Conservation (phyloP, 2,113 vertebrate genomes). For the Scomber scombrus region DNA sequence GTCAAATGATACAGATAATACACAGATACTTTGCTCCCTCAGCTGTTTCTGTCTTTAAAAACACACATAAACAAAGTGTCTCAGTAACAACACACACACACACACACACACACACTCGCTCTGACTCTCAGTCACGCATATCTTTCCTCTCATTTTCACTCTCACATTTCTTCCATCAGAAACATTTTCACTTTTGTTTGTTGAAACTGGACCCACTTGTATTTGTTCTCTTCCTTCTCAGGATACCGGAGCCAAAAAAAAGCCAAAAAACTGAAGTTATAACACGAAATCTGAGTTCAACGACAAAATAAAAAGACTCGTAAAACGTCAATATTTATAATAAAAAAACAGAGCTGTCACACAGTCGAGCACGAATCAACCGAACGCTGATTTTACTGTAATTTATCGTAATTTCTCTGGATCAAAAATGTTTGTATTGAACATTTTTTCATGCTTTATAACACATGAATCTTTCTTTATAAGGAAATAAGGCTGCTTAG, state of each 20-base stretch:
- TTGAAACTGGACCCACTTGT: background rate
- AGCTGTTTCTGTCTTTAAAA: constrained; percentile 17
- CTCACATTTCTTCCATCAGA: background rate
- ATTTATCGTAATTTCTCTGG: too few relatives aligned
- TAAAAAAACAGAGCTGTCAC: background rate
- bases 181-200: background rate
- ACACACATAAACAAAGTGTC: constrained; percentile 16
- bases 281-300: background rate
- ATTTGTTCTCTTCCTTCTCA: background rate
- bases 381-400: background rate
- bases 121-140: background rate
- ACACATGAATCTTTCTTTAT: too few relatives aligned
- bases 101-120: background rate
- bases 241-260: background rate
- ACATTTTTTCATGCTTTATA: too few relatives aligned
- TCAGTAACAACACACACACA: background rate
- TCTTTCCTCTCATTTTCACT: background rate
- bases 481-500: too few relatives aligned
- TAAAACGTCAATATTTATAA: too few relatives aligned
- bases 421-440: too few relatives aligned
- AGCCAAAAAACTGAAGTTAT: background rate
- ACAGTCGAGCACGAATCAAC: background rate
- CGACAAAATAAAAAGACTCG: background rate
- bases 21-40: background rate
- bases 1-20: constrained; percentile 35